Evolutionary conservation across 2,888 invertebrate genomes (phyloP).

Genomic region (Acheta domesticus): DNA sequence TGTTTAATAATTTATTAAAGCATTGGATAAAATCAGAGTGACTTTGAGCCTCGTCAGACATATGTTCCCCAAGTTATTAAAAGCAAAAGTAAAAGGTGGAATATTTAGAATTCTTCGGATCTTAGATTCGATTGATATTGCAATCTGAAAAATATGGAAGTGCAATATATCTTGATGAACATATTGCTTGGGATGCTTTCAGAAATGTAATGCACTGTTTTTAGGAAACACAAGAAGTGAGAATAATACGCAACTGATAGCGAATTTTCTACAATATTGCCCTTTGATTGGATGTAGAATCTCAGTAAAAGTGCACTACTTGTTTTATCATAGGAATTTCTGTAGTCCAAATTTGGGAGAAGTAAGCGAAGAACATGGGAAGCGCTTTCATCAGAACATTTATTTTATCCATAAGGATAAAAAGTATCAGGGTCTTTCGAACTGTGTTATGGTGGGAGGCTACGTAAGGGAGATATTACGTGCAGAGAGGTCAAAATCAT

Average conservation of each 20-base stretch:
- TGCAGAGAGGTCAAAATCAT: background rate
- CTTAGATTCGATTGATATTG: background rate
- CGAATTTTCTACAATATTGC: background rate
- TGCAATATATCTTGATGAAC: background rate
- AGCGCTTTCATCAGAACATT: background rate
- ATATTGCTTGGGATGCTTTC: background rate
- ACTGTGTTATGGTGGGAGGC: background rate
- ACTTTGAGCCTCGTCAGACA: conserved; percentile 1
- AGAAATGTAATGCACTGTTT: background rate
- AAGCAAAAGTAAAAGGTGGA: conserved; percentile 5
- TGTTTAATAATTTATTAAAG: conserved; percentile 23
- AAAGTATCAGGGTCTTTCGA: background rate
- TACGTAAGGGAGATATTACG: background rate
- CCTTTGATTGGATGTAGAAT: too few relatives aligned
- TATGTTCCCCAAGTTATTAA: background rate
- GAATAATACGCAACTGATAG: background rate
- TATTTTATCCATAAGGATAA: background rate
- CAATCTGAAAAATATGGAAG: background rate
- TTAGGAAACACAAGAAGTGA: background rate
- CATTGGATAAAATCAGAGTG: background rate
- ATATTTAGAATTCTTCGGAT: background rate
- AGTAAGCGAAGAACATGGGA: background rate
- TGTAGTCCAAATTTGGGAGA: background rate
- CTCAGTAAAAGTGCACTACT: background rate
- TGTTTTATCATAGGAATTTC: background rate